Conservation (phyloP, 1,140 invertebrate species). For the Zaprionus capensis region DNA sequence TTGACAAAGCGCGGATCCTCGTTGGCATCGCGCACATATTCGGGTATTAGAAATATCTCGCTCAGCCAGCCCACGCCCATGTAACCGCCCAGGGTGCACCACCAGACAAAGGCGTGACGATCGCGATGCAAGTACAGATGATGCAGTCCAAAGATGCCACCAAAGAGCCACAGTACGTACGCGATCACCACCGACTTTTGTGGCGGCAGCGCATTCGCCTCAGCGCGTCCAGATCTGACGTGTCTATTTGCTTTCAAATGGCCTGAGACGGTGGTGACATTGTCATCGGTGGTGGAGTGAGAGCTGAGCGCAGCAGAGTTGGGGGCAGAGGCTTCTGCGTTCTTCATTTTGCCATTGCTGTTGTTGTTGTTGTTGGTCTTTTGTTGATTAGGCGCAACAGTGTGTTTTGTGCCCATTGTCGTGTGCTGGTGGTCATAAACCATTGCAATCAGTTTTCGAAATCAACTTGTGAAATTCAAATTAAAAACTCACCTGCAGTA, state of each 20-base stretch:
- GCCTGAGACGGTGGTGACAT: background rate
- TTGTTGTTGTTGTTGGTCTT: constrained; percentile 6
- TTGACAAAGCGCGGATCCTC: constrained; percentile 89
- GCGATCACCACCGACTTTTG: constrained; percentile 89
- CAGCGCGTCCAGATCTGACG: constrained; percentile 7
- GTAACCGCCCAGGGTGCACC: constrained; percentile 93
- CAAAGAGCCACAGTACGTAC: constrained; percentile 94
- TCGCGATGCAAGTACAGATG: constrained; percentile 95
- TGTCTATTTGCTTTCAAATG: constrained; percentile 12
- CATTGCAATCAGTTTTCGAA: background rate
- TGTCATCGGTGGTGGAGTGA: background rate
- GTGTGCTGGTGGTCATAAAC: background rate
- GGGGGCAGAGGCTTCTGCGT: background rate
- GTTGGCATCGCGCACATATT: constrained; percentile 95
- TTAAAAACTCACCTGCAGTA: constrained; percentile 16
- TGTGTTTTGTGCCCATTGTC: constrained; percentile 66
- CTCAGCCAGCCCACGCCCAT: constrained; percentile 93
- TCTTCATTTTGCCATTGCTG: constrained; percentile 5
- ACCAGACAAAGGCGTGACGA: constrained; percentile 95
- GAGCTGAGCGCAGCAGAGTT: background rate
- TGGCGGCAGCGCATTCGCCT: constrained; percentile 57
- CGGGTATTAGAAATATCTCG: constrained; percentile 93
- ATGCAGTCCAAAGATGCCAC: constrained; percentile 94
- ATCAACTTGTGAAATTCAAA: constrained; percentile 25
- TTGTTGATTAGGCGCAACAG: constrained; percentile 28